phyloP scores from a whole-genome alignment of 2,113 vertebrate species.

The Vimba vimba region DNA sequence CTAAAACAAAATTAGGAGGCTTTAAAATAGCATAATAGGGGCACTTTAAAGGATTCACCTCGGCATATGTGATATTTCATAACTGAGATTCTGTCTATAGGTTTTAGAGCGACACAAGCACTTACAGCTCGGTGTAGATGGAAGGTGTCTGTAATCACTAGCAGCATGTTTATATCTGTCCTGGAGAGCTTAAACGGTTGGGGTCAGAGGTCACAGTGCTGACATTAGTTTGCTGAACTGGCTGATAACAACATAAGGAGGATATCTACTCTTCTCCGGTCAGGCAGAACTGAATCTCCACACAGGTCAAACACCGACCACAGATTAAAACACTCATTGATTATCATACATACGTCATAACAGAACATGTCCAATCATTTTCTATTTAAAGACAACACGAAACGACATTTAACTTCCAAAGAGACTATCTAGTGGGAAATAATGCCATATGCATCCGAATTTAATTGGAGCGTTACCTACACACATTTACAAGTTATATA shows the following conservation, averaged over 20 bases:
- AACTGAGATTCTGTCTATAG: background rate
- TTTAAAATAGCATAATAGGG: no score
- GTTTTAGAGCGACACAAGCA: background rate
- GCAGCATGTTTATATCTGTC: slow-evolving; percentile 8
- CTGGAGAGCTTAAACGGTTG: background rate
- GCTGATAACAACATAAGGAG: background rate
- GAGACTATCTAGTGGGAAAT: background rate
- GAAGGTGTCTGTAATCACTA: background rate
- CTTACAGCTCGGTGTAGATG: background rate
- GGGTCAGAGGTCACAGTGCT: background rate
- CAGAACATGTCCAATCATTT: background rate
- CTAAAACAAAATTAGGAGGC: no score
- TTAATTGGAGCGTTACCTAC: background rate
- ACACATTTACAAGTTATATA: no score
- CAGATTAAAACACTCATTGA: background rate
- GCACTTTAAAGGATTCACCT: no score
- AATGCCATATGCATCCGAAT: no score
- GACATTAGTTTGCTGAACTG: slow-evolving; percentile 5
- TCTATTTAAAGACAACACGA: slow-evolving; percentile 17
- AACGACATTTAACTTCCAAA: background rate
- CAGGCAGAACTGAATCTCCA: slow-evolving; percentile 7
- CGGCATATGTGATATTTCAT: background rate
- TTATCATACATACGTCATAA: background rate
- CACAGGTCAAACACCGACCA: background rate
- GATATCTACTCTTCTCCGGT: background rate